phyloP scores from a whole-genome alignment of 2,113 vertebrate genomes.

The Vidua chalybeata region DNA sequence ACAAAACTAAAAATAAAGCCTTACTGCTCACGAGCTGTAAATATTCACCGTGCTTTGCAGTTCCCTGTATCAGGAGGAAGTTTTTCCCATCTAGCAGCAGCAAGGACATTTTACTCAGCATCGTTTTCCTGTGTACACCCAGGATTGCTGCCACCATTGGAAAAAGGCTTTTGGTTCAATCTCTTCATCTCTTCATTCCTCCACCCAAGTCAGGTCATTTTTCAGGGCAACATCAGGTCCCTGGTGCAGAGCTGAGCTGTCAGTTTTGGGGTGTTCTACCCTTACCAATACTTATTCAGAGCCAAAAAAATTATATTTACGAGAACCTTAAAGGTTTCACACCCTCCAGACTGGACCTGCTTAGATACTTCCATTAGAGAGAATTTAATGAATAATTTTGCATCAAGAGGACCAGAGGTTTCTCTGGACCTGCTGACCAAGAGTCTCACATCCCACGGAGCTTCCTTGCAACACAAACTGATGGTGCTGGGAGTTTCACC shows the following conservation, averaged over 20 bases:
- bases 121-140: background rate
- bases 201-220: background rate
- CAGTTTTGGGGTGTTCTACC: background rate
- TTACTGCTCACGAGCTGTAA: background rate
- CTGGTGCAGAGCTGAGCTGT: rapidly evolving
- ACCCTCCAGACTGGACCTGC: background rate
- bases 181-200: background rate
- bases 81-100: background rate
- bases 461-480: background rate
- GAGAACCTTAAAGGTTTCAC: background rate
- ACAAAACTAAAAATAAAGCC: background rate
- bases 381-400: background rate
- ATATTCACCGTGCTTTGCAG: background rate
- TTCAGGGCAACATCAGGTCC: background rate
- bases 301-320: background rate
- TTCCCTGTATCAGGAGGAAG: background rate
- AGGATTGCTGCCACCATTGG: background rate
- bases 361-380: background rate
- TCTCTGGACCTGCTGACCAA: background rate
- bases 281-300: background rate
- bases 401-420: background rate
- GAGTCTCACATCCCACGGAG: background rate
- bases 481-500: background rate
- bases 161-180: background rate
- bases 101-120: background rate